Conservation (phyloP, 2,797 vertebrate species). For the Sternotherus odoratus region DNA sequence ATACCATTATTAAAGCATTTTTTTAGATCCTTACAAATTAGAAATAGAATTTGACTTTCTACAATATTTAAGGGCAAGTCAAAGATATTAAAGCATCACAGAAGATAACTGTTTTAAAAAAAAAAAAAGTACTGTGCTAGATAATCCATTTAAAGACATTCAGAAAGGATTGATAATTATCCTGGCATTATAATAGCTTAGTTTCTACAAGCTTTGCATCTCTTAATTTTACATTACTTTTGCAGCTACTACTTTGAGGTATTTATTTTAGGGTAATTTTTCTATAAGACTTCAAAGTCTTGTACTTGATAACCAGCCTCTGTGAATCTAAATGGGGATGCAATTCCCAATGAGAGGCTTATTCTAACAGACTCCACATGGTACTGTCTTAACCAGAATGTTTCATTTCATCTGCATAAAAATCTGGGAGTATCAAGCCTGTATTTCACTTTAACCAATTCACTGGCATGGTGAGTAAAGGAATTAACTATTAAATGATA, state of each 20-base stretch:
- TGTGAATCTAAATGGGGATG: constrained; percentile 25
- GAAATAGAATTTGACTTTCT: neutral
- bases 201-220: constrained; percentile 25
- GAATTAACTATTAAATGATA: constrained; percentile 19
- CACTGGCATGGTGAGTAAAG: neutral
- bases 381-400: neutral
- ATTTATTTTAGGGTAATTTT: constrained; percentile 41
- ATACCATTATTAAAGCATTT: neutral
- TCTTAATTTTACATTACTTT: constrained; percentile 35
- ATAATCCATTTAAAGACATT: constrained; percentile 31
- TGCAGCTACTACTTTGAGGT: neutral
- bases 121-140: neutral
- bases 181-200: constrained; percentile 23
- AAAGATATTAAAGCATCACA: constrained; percentile 32
- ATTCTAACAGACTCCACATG: constrained; percentile 9
- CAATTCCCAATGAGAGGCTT: constrained; percentile 20
- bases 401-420: constrained; percentile 41
- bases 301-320: constrained; percentile 16
- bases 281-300: constrained; percentile 28
- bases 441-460: neutral
- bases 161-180: constrained; percentile 56
- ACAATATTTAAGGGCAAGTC: constrained; percentile 29
- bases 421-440: neutral
- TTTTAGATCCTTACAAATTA: constrained; percentile 39
- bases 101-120: neutral